phyloP scores from a whole-genome alignment of 2,797 vertebrate species.

The Pangasius mekongensis region DNA sequence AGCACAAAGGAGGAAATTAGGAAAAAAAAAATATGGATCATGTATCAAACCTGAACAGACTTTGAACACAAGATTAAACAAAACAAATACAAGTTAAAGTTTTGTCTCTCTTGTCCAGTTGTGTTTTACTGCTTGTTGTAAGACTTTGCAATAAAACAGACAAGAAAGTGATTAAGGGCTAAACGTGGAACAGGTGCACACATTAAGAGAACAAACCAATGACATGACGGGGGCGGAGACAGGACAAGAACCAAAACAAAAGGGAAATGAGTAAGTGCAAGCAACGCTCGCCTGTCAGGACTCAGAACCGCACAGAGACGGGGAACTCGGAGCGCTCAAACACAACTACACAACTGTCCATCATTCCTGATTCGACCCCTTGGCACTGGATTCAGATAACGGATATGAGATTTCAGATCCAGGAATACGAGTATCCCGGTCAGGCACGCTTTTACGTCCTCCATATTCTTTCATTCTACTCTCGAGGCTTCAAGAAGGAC shows the following conservation, averaged over 20 bases:
- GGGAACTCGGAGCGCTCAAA: too few species aligned
- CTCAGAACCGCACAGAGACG: too few species aligned
- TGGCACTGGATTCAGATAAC: background rate
- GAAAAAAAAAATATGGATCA: background rate
- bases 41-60: background rate
- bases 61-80: background rate
- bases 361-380: background rate
- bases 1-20: background rate
- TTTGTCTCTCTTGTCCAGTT: background rate
- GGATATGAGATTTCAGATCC: background rate
- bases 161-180: background rate
- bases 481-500: background rate
- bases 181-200: background rate
- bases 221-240: background rate
- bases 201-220: background rate
- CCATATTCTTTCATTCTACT: background rate
- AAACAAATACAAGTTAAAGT: background rate
- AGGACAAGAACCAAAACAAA: background rate
- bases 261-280: too few species aligned
- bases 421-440: too few species aligned
- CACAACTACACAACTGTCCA: too few species aligned
- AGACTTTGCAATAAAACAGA: background rate
- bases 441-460: background rate
- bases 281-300: too few species aligned
- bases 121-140: background rate